Evolutionary conservation across 2,888 invertebrate genomes (phyloP), one percentile per base, ranked within the genome.

Genomic region (Xanthorhoe designata): DNA sequence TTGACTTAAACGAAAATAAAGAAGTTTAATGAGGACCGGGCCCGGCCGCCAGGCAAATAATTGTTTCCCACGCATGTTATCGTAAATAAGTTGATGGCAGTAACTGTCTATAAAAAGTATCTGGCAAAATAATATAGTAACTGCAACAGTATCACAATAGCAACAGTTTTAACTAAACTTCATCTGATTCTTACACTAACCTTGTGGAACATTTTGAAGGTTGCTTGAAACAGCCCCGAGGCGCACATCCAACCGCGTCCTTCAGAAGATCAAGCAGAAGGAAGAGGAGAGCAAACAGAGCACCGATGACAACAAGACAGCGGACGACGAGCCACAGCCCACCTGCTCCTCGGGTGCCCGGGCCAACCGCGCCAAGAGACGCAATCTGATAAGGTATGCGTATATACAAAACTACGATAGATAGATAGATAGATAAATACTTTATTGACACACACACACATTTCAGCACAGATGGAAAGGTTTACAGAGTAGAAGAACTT

Each of bases 221-320:
- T 89, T 95, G 79, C 84, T 96, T 76, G 96, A 96, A 79, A 93
- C 95, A 78, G 94, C 95, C 64, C 96, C 96, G 4, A 91, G 96
- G n/a, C 91, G 97, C 56, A 94, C 95, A 19, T 96, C 96, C 0
- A 94, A 94, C 75, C 92, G 96, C 55, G 94, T 96, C 57, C 94
- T 95, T 72, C 94, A 95, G 82, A 94, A 95, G 82, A 92, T 92
- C 68, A 94, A 95, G 75, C 63, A 60, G 38, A 63, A 51, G 94
- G 74, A 94, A 73, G 93, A 92, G 67, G 92, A 90, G 64, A 82
- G 78, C 18, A 90, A 90, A 69, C 90, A 88, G 61, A 83, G 78
- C 64, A 78, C 87, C 71, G 84, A 86, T 78, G 88, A 90, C 71
- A 80, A 71, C 64, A 87, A 87, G 70, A 87, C 94, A 61, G 91